phyloP scores from a whole-genome alignment of 2,888 invertebrate genomes.

The Tipula vernalis region DNA sequence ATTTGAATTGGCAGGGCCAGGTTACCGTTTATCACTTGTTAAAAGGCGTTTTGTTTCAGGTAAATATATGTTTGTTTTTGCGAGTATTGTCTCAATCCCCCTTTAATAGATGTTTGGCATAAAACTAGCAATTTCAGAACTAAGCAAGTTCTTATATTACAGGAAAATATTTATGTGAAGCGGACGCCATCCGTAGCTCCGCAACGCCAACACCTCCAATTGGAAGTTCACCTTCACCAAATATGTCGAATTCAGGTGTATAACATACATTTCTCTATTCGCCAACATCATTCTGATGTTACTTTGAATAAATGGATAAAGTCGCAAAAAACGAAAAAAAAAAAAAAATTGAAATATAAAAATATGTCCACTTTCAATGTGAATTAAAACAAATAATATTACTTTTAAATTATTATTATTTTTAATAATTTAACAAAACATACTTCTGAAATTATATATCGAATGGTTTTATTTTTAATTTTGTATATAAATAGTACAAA shows the following conservation, averaged over 20 bases:
- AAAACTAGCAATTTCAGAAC: no score
- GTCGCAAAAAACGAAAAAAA: not conserved
- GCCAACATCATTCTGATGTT: conserved; percentile 1
- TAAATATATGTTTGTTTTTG: conserved; percentile 26
- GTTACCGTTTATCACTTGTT: conserved; percentile 87
- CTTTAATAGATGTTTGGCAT: no score
- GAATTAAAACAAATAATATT: not conserved
- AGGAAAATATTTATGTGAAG: conserved; percentile 77
- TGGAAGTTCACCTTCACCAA: conserved; percentile 32
- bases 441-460: not conserved
- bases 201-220: conserved; percentile 35
- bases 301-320: not conserved
- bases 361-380: not conserved
- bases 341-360: not conserved
- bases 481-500: not conserved
- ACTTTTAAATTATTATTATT: not conserved
- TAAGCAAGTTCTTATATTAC: conserved; percentile 17
- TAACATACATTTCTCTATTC: conserved; percentile 6
- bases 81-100: not conserved
- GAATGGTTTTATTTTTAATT: not conserved
- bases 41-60: conserved; percentile 94
- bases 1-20: conserved; percentile 78
- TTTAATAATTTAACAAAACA: not conserved
- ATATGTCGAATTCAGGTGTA: conserved; percentile 22
- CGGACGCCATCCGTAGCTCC: conserved; percentile 42